These are phyloP conservation scores for Acrobasis consociella DNA, from an alignment of 2,888 invertebrate genomes.

Conservation along the genomic window DNA sequence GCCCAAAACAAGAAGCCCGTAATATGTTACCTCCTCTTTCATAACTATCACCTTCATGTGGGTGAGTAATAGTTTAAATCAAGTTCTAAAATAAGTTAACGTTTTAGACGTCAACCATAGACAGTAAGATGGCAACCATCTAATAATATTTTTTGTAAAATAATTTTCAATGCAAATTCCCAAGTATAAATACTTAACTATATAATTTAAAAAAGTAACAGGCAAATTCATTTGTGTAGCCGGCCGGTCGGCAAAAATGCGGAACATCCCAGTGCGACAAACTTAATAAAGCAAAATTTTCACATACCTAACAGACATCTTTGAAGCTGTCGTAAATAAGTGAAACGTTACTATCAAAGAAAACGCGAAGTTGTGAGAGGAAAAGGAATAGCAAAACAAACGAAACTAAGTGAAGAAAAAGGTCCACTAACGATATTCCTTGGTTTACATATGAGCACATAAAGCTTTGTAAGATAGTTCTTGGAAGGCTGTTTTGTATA, in stretches of 20 bases:
- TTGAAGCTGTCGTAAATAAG: slow-evolving; percentile 8
- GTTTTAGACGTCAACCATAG: too few species aligned
- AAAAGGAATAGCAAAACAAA: slow-evolving; percentile 20
- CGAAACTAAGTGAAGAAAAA: slow-evolving; percentile 26
- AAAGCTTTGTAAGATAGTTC: background rate
- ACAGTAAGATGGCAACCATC: too few species aligned
- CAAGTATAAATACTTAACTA: too few species aligned
- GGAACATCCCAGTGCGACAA: slow-evolving; percentile 17
- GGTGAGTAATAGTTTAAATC: too few species aligned
- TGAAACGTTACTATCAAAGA: slow-evolving; percentile 11
- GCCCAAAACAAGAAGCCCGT: too few species aligned
- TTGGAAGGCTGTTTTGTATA: background rate
- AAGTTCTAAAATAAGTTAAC: too few species aligned
- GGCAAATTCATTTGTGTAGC: too few species aligned
- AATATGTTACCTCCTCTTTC: too few species aligned
- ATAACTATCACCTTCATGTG: too few species aligned
- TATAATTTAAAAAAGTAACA: too few species aligned
- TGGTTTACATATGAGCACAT: background rate
- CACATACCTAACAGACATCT: slow-evolving; percentile 20
- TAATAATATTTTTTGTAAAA: too few species aligned
- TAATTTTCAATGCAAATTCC: too few species aligned
- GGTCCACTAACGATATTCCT: slow-evolving; percentile 11
- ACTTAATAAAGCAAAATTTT: slow-evolving; percentile 12
- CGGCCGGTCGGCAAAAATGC: slow-evolving; percentile 19
- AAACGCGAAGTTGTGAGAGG: slow-evolving; percentile 5